Evolutionary conservation across 1,140 invertebrate genomes (phyloP).

Genomic region (Hesperophylax magnus): DNA sequence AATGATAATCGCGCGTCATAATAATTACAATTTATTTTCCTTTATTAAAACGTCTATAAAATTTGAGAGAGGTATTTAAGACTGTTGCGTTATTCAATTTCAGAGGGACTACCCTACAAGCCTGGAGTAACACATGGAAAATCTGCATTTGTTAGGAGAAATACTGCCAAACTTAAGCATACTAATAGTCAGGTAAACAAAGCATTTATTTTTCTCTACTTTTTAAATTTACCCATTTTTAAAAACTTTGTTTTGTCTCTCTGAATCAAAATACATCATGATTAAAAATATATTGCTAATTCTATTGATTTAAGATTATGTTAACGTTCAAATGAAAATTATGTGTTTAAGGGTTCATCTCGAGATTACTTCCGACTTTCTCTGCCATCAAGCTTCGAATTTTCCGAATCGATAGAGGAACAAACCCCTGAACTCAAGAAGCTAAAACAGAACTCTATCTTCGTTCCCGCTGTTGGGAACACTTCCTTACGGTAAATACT

Average conservation of each 20-base stretch:
- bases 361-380: slow-evolving; percentile 43
- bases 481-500: slow-evolving; percentile 35
- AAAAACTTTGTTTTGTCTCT: no score
- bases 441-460: slow-evolving; percentile 33
- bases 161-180: slow-evolving; percentile 33
- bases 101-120: slow-evolving; percentile 33
- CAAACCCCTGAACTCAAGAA: slow-evolving; percentile 21
- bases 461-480: slow-evolving; percentile 44
- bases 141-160: slow-evolving; percentile 39
- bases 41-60: no score
- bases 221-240: no score
- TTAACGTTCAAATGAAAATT: no score
- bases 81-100: background rate
- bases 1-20: no score
- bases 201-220: no score
- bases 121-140: slow-evolving; percentile 39
- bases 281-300: no score
- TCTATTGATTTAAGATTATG: no score
- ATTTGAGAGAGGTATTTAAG: no score
- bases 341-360: slow-evolving; percentile 28
- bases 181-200: slow-evolving; percentile 46
- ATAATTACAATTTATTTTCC: no score
- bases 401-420: slow-evolving; percentile 29
- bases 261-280: no score
- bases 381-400: slow-evolving; percentile 40